Evolutionary conservation across 92 coral and sea anemone genomes (phyloP).

Genomic region (Umimayanthus chanpuru): DNA sequence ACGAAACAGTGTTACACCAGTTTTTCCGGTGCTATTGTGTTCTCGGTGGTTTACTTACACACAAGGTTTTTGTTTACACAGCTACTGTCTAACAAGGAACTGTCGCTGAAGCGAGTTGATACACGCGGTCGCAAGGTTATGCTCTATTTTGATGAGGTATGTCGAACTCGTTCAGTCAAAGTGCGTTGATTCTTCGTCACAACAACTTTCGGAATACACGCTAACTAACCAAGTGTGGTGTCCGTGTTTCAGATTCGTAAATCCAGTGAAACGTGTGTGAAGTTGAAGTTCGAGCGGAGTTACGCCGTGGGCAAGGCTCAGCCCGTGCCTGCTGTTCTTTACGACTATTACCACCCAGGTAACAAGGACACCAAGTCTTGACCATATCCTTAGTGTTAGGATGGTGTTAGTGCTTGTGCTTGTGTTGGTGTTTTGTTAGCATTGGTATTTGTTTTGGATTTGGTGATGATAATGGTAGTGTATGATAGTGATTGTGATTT

Average conservation of each 20-base stretch:
- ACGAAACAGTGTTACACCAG: background rate
- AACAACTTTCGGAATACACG: background rate
- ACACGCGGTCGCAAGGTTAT: conserved; percentile 72
- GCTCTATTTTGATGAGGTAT: conserved; percentile 87
- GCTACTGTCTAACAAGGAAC: conserved; percentile 61
- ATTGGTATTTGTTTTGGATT: background rate
- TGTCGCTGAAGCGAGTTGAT: conserved; percentile 77
- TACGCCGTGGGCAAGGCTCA: conserved; percentile 86
- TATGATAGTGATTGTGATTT: conserved; percentile 3
- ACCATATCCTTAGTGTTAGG: background rate
- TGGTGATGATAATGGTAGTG: background rate
- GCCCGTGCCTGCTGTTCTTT: conserved; percentile 88
- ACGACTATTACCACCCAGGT: conserved; percentile 97
- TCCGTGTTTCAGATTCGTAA: conserved; percentile 65
- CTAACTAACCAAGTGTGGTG: background rate
- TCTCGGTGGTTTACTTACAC: background rate
- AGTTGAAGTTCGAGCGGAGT: conserved; percentile 71
- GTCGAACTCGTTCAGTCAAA: background rate
- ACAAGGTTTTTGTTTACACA: background rate
- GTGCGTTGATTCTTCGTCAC: background rate
- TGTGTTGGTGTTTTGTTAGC: background rate
- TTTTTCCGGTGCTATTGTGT: background rate
- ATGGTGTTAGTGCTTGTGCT: background rate
- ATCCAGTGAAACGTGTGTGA: conserved; percentile 59
- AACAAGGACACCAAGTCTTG: background rate